Conservation (phyloP, 2,797 vertebrate species). For the Cirrhinus mrigala region DNA sequence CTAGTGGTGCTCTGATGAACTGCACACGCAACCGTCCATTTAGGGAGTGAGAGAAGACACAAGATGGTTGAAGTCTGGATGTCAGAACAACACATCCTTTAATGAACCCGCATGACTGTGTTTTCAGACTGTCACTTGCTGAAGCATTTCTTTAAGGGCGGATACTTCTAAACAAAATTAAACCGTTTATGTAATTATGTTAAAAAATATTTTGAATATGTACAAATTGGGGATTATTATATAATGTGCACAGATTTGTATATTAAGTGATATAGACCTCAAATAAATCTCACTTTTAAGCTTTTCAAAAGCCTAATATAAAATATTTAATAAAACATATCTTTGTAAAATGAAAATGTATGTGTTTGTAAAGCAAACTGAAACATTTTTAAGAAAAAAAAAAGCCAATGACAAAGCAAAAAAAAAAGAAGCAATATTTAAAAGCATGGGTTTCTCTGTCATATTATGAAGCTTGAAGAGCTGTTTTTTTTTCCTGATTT, state of each 20-base stretch:
- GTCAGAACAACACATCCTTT: conserved; percentile 38
- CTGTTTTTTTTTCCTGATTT: no score
- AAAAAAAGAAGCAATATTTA: neutral
- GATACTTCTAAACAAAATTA: neutral
- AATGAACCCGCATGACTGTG: neutral
- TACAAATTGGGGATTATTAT: neutral
- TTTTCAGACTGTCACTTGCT: neutral
- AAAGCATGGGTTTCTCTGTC: neutral
- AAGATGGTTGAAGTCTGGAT: conserved; percentile 64
- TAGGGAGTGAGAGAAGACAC: conserved; percentile 59
- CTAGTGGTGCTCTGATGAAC: conserved; percentile 67
- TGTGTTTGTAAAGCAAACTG: neutral
- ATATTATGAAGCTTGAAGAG: no score
- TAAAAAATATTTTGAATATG: neutral
- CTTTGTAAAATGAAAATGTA: neutral
- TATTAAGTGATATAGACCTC: neutral
- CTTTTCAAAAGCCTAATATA: neutral
- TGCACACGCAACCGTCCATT: conserved; percentile 67
- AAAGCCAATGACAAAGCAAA: rapidly evolving
- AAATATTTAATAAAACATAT: neutral
- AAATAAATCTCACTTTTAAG: neutral
- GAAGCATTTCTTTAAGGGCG: neutral
- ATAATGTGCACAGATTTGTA: neutral
- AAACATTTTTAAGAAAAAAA: neutral
- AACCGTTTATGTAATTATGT: neutral